phyloP scores from a whole-genome alignment of 2,888 invertebrate genomes.

The Drosophila hamatofila region DNA sequence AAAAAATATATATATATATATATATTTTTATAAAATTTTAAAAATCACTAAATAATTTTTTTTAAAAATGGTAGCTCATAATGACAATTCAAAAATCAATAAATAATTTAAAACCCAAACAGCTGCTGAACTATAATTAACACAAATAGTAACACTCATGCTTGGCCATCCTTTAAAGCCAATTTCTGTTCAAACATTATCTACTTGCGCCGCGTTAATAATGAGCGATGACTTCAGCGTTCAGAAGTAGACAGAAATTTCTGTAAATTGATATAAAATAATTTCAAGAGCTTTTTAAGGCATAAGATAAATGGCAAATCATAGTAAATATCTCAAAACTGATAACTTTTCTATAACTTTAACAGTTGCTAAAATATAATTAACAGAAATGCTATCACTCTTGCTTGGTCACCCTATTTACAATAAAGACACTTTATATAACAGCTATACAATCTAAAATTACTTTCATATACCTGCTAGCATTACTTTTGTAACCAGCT shows the following conservation, averaged over 20 bases:
- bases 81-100: no score
- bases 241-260: no score
- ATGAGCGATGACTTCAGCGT: not conserved
- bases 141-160: no score
- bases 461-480: not conserved
- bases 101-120: no score
- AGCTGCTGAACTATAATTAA: no score
- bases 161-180: not conserved
- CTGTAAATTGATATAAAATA: not conserved
- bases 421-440: not conserved
- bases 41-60: no score
- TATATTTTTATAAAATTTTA: no score
- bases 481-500: not conserved
- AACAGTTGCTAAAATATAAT: not conserved
- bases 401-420: not conserved
- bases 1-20: no score
- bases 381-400: not conserved
- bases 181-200: not conserved
- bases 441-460: not conserved
- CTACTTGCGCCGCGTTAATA: no score
- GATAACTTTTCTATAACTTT: not conserved
- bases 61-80: no score
- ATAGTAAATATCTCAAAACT: not conserved
- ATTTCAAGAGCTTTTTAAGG: rapidly evolving
- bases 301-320: not conserved